Evolutionary conservation across 2,113 vertebrate genomes (phyloP), one percentile per base, ranked within the genome.

Genomic region (Bothrops jararaca): DNA sequence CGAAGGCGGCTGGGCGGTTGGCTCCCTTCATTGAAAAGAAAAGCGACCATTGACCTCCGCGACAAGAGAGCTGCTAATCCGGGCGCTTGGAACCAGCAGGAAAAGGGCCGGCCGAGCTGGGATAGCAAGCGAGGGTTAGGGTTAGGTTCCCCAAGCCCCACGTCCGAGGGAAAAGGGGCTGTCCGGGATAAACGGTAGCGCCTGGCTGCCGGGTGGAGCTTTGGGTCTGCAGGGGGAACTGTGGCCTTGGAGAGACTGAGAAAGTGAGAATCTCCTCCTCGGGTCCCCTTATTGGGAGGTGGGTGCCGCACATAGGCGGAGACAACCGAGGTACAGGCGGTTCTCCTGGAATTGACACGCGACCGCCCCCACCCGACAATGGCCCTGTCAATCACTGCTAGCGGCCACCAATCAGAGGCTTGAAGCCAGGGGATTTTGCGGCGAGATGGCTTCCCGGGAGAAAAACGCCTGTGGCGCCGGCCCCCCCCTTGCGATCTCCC

Each of bases 351-450:
- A 3, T 1, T 24, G 39, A n/a, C 5, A 3, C n/a, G 10, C n/a
- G 18, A 13, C 74, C 80, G 80, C 57, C 89, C 80, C 92, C 92
- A 8, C 57, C 20, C 6, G 54, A 39, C 26, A n/a, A 13, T 6
- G 24, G 26, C 60, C 60, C 60, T 88, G 94, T 91, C 95, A 85
- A 58, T 95, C 95, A 93, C 45, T 18, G 74, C 69, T 52, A 7
- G 45, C 52, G 86, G 94, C 94, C 96, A 96, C 97, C 97, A 97
- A 97, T 98, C 97, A 96, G 97, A 95, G 95, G 94, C 95, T 96
- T 96, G 96, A 97, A 90, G 87, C 56, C 85, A 86, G 95, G 93
- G 96, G 85, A 96, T 97, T 89, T 95, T 96, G 54, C 94, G 91
- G 91, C n/a, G n/a, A 23, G 92, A 93, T 91, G 94, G 93, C 91